These are phyloP conservation scores for Lota lota DNA, from an alignment of 2,113 vertebrate genomes.

Conservation along the genomic window DNA sequence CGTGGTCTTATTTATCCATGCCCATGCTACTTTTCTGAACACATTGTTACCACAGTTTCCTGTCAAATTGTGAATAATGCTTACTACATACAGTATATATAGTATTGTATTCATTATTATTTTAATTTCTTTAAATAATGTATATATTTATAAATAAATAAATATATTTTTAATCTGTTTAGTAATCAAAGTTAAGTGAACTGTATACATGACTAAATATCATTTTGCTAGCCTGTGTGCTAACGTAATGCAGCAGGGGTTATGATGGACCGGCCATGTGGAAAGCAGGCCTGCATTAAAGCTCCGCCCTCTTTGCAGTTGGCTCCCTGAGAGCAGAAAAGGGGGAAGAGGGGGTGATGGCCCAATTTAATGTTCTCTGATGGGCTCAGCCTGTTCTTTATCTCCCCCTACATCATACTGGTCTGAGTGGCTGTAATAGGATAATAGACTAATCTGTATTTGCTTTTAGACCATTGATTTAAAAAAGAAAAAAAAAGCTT, in stretches of 20 bases:
- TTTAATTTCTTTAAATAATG: too few relatives aligned
- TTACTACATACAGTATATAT: too few relatives aligned
- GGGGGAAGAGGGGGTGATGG: slow-evolving; percentile 31
- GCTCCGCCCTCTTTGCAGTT: slow-evolving; percentile 20
- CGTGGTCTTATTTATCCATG: too few relatives aligned
- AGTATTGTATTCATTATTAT: too few relatives aligned
- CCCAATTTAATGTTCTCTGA: slow-evolving; percentile 67
- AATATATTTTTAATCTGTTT: slow-evolving; percentile 35
- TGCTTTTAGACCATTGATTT: slow-evolving; percentile 62
- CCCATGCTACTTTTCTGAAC: too few relatives aligned
- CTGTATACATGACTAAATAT: slow-evolving; percentile 47
- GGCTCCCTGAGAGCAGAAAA: slow-evolving; percentile 46
- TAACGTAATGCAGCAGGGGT: slow-evolving; percentile 49
- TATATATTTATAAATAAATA: too few relatives aligned
- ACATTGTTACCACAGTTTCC: too few relatives aligned
- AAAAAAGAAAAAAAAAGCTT: slow-evolving; percentile 37
- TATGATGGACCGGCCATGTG: too few relatives aligned
- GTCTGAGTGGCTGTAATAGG: slow-evolving; percentile 65
- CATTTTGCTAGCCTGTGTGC: slow-evolving; percentile 57
- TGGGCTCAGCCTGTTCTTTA: slow-evolving; percentile 58
- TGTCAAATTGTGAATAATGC: too few relatives aligned
- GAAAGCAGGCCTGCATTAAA: slow-evolving; percentile 5
- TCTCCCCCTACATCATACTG: slow-evolving; percentile 52
- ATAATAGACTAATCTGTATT: slow-evolving; percentile 70
- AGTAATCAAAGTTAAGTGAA: slow-evolving; percentile 34